Evolutionary conservation across 2,888 invertebrate genomes (phyloP), one percentile per base, ranked within the genome.

Genomic region (Pogonocherus hispidulus): DNA sequence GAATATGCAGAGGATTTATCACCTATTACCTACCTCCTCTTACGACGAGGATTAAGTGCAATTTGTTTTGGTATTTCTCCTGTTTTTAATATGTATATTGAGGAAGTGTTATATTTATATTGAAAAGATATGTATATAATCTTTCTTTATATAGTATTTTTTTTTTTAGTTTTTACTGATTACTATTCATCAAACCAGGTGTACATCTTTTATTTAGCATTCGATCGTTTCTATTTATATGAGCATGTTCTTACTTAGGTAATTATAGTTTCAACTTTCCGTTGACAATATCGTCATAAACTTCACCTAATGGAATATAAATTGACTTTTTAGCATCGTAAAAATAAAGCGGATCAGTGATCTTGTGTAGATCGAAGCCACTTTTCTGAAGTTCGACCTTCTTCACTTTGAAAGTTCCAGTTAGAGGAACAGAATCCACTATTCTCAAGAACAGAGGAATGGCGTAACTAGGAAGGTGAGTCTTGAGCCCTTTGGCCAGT

Each of bases 381-480:
- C 97, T 94, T 72, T 91, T 88, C 82, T 95, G 94, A 70, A 98
- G 89, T 76, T 94, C 93, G 2, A 92, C 89, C 84, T 98, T 99
- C 86, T 95, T 95, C 76, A 98, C 84, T 86, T 99, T 99, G 85
- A 94, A 98, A 0, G 99, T 99, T 85, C 93, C 92, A 2, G 94
- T 94, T 80, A 93, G 88, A 66, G 96, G 95, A 60, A 97, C 90
- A 74, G 92, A 88, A 62, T 91, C 86, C 80, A 94, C 88, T 67
- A 96, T 87, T 63, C 98, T 88, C 37, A 98, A 85, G 87, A 98
- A 98, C 18, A 97, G 86, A 0, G 98, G 98, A 18, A 94, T 87
- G 0, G 98, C 97, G 84, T 96, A 98, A 0, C 91, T 82, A 0
- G 98, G 96, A 76, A 98, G 87, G 71, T 90, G 87, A 77, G 89